Base-by-base conservation (phyloP, 2,888 invertebrate species). In the Agrotis clavis region DNA sequence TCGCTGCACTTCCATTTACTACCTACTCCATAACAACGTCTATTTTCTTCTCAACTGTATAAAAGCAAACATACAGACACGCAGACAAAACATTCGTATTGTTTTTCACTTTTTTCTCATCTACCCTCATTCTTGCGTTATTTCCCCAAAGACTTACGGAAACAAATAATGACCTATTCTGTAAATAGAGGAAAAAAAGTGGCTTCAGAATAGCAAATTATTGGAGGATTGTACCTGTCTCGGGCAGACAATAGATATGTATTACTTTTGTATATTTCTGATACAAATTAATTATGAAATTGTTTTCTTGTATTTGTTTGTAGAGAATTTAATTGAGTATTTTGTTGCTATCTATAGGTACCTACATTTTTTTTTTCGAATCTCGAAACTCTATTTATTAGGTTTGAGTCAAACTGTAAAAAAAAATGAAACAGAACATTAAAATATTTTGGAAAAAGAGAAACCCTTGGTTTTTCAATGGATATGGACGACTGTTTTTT, bases 91-190 rank as follows among this genome's bases (percentile, higher is more conserved):
- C 72, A 74, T 64, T 62, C 30, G 65, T 74, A 80, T 81, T 70
- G 72, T 76, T 71, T 64, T 71, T 51, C 50, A 73, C 56, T 74
- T 79, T 75, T 74, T 84, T 81, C 75, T 71, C 80, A 83, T 75
- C 76, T 71, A 67, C 68, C 53, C 80, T 67, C 72, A 71, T 81
- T 71, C 79, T 76, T 66, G 56, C 59, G 77, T 71, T 79, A 84
- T 84, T 84, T 86, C 84, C 84, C 86, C 61, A 63, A 79, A 79
- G 84, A 86, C 86, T 73, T 72, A 67, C 67, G 60, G 68, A 65
- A 76, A 85, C 83, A 83, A 83, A 81, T 85, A 85, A 84, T 85
- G 81, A 81, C 81, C 74, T 75, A 62, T 79, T 72, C 66, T 30
- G 71, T 60, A 56, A 70, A 71, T 75, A 78, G 59, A 72, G 60